A percentile compares a stretch with the other conserved stretches of the same genome.
Evolutionary conservation across 2,888 invertebrate genomes (phyloP).

Genomic region (Elysia crispata): DNA sequence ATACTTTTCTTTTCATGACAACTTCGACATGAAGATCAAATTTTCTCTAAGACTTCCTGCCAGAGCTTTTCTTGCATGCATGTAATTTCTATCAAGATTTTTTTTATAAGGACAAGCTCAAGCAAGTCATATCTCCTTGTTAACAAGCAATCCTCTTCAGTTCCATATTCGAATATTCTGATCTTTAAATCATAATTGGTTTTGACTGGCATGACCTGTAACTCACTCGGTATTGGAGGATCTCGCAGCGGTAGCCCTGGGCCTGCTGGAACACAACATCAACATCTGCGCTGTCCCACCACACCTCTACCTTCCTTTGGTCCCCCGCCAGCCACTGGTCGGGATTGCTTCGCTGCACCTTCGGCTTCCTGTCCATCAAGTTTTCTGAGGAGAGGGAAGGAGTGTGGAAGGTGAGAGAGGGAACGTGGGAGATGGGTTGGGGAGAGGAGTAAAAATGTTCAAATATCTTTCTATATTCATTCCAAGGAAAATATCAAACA

Average conservation of each 20-base stretch:
- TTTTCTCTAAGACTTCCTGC: too few relatives aligned
- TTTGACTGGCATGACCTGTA: too few relatives aligned
- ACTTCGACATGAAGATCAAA: too few relatives aligned
- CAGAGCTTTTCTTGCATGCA: too few relatives aligned
- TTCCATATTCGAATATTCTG: background rate
- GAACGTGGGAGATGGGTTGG: too few relatives aligned
- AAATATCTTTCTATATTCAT: background rate
- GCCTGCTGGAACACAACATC: constrained; percentile 57
- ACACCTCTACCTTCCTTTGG: constrained; percentile 54
- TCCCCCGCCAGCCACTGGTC: constrained; percentile 56
- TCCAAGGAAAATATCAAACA: background rate
- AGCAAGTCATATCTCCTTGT: too few relatives aligned
- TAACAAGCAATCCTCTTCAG: background rate
- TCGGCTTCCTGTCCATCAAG: constrained; percentile 51
- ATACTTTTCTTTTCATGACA: too few relatives aligned
- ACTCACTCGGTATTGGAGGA: constrained; percentile 55
- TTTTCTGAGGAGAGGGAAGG: constrained; percentile 55
- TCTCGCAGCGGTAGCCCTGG: constrained; percentile 33
- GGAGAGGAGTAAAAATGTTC: background rate
- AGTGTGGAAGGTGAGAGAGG: background rate
- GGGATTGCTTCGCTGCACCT: constrained; percentile 54
- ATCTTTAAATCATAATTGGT: background rate
- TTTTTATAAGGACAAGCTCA: too few relatives aligned
- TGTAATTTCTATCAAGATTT: too few relatives aligned
- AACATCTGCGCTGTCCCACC: constrained; percentile 3